phyloP scores from a whole-genome alignment of 2,888 invertebrate genomes.

The Drepana falcataria region DNA sequence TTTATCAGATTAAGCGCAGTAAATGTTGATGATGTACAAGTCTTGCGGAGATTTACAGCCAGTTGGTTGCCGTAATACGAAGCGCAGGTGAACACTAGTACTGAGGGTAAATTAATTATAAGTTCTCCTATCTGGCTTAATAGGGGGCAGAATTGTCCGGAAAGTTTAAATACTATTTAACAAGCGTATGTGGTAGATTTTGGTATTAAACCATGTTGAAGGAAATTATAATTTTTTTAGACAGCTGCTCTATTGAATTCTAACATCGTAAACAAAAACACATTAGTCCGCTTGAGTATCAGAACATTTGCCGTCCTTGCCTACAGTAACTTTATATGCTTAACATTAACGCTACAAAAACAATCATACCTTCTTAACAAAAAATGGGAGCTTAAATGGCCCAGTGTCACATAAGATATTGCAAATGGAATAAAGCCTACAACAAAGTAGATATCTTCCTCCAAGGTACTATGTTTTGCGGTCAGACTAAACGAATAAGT shows the following conservation, averaged over 20 bases:
- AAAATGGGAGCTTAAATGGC: constrained; percentile 9
- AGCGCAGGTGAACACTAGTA: constrained; percentile 21
- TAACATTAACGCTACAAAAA: constrained; percentile 11
- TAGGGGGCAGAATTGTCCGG: too few species aligned
- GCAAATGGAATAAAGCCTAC: constrained; percentile 16
- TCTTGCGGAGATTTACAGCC: neutral
- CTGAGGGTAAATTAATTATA: neutral
- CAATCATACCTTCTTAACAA: constrained; percentile 3
- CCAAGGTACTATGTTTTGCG: too few species aligned
- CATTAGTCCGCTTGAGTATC: too few species aligned
- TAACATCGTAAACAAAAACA: too few species aligned
- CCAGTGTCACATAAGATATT: constrained; percentile 24
- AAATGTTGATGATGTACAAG: neutral
- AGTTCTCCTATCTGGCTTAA: neutral
- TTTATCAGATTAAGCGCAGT: neutral
- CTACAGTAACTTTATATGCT: neutral
- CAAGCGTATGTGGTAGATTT: too few species aligned
- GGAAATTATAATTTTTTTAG: too few species aligned
- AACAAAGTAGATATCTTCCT: constrained; percentile 14
- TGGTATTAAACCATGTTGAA: too few species aligned
- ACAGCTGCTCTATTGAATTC: too few species aligned
- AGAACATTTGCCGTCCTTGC: neutral
- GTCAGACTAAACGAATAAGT: too few species aligned
- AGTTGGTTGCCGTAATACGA: constrained; percentile 7
- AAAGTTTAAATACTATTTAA: too few species aligned